Base-by-base conservation (phyloP, 1,140 invertebrate genomes). In the Agrilus planipennis region DNA sequence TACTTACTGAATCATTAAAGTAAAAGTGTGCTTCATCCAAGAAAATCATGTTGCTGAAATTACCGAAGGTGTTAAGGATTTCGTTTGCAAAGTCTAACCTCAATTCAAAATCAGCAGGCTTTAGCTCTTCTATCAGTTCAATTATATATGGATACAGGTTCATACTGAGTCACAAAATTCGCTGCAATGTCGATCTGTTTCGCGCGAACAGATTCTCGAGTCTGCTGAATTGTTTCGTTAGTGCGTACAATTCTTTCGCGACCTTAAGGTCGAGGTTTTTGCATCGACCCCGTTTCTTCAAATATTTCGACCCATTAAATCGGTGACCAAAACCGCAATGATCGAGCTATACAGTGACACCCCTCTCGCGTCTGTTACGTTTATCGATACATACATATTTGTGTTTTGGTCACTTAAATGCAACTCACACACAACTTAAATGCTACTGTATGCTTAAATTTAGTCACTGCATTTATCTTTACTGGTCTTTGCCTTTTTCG, bases 401-500 rank as follows among this genome's bases (percentile, higher is more conserved):
- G n/a, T n/a, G n/a, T n/a, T n/a, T n/a, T n/a, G n/a, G n/a, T n/a
- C n/a, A n/a, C n/a, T n/a, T n/a, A n/a, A n/a, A n/a, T n/a, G n/a
- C n/a, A n/a, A n/a, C n/a, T n/a, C n/a, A n/a, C n/a, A n/a, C n/a
- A n/a, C n/a, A n/a, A n/a, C n/a, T n/a, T n/a, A n/a, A n/a, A n/a
- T n/a, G n/a, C n/a, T n/a, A n/a, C n/a, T n/a, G n/a, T n/a, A n/a
- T n/a, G 42, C 20, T 44, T 44, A 44, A 44, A 39, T 44, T 44
- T 44, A 16, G 35, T 31, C 34, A n/a, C n/a, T n/a, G n/a, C n/a
- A n/a, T n/a, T n/a, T n/a, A n/a, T n/a, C n/a, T n/a, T n/a, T n/a
- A 39, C 29, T 34, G 20, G 19, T 34, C 30, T 42, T 34, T 15
- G 31, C 36, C 36, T 47, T 44, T 39, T 39, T 44, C 35, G 18